Evolutionary conservation across 2,797 vertebrate species (phyloP), one percentile per base, ranked within the genome.

Genomic region (Erethizon dorsatum): DNA sequence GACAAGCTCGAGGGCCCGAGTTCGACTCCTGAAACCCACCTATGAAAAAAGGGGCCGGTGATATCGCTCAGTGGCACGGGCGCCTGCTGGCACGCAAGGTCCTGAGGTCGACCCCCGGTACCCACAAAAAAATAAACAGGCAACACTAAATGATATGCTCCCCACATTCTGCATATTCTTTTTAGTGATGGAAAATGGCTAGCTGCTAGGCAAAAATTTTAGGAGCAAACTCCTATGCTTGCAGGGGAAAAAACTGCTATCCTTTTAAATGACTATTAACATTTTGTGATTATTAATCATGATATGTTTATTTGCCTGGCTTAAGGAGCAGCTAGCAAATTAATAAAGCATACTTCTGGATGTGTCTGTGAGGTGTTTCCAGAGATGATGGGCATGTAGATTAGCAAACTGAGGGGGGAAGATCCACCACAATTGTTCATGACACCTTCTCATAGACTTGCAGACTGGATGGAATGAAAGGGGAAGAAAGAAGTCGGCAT

Each of bases 121-220:
- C 37, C 37, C 37, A 41, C 37, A 41, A 41, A 41, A 41, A 41
- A 41, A 41, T 26, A 1, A 10, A 20, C 1, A 65, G 33, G 67
- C 33, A 7, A 2, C 8, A 18, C 61, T 50, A 17, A n/a, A n/a
- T 59, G 8, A 18, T 5, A 1, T 1, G 33, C 3, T 4, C 28
- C 26, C 11, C 22, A 1, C 0, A 1, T 80, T 83, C 11, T 18
- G 0, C 26, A 6, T 5, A 3, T 15, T 45, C 26, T 57, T 61
- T 31, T 20, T 5, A 11, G 9, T 1, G 18, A 50, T 10, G 20
- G 31, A 47, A 22, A 12, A 28, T 45, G 63, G 15, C 1, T 33
- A 9, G 41, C 37, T 31, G 4, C 2, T 45, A 33, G 15, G 26
- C 26, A 63, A 45, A 41, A 33, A 18, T 28, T 47, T 83, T 4